Evolutionary conservation across 2,797 vertebrate genomes (phyloP), one percentile per base, ranked within the genome.

Genomic region (Hirundo rustica): DNA sequence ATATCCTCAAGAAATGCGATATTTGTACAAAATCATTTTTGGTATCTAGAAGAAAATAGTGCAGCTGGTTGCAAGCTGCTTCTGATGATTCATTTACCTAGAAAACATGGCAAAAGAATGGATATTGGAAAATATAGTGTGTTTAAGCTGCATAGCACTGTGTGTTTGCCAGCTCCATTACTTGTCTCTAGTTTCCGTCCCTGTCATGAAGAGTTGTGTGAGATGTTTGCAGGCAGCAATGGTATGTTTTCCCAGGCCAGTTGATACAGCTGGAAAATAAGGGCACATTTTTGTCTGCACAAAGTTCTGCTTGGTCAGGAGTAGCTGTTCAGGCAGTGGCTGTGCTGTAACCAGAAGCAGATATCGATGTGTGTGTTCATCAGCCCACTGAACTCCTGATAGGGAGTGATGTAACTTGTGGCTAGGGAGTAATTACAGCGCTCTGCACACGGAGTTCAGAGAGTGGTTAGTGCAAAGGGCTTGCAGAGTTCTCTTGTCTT

Each of bases 401-500:
- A 78, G 68, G 30, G 73, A 81, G 34, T 91, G 93, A 94, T 7
- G 64, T 93, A 91, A 93, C 79, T 93, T 92, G 91, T 90, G 94
- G 95, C 70, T 64, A 4, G 80, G 85, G 80, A 92, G 61, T 87
- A 95, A 95, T 95, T 96, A 72, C 70, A 85, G 42, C 85, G 44
- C 85, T 86, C 67, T 85, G 80, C 66, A 79, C 42, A 22, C 70
- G 60, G 71, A 95, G 89, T 94, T 95, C 85, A 90, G 77, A 90
- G 73, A 53, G 85, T 82, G 91, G 85, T 93, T 92, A 89, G 80
- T 87, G 84, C 92, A 95, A 74, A 96, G 68, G 90, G 62, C 90
- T 95, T 0, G 1, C 45, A 61, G 84, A 92, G 74, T 79, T 96
- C 72, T 89, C 53, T 78, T 93, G 85, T 92, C 91, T 86, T 86